Evolutionary conservation across 1,140 invertebrate genomes (phyloP), one percentile per base, ranked within the genome.

Genomic region (Nymphalis io): DNA sequence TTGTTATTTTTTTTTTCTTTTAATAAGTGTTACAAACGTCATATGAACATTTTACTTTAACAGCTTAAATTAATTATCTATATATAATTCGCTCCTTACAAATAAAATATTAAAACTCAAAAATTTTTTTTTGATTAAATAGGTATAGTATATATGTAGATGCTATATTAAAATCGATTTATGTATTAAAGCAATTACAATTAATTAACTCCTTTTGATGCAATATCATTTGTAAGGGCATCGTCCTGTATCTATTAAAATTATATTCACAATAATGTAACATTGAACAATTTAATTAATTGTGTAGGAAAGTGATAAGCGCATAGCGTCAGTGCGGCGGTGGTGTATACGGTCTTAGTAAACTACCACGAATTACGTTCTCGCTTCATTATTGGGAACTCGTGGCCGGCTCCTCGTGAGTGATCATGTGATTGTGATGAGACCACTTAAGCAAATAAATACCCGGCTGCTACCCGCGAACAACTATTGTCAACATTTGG

Each of bases 381-480:
- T 72, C 69, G 70, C 57, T 67, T 75, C 67, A 80, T 83, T 75
- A 85, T 88, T 83, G 76, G 78, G 74, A 86, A 79, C 87, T 85
- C 84, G 86, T 87, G 82, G 87, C 78, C 82, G 70, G 70, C 72
- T 82, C 76, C 83, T 87, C 88, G 85, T 88, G 84, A 90, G 82
- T 74, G 78, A 79, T 90, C 88, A 90, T 88, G 86, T 89, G 87
- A 89, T 82, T 85, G 86, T 84, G 79, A 88, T 88, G 86, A 88
- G 84, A 78, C 85, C 88, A 90, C 83, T 90, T 90, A 88, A 88
- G 83, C 83, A 83, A 90, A 87, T 87, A 87, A 90, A 86, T 78
- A 77, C 79, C 64, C 75, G 61, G 68, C 76, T 77, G 70, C 70
- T 78, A 68, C 68, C 74, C 74, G 72, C 74, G 71, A 83, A 80